Evolutionary conservation across 2,888 invertebrate genomes (phyloP), one percentile per base, ranked within the genome.

Genomic region (Nemotelus pantherinus): DNA sequence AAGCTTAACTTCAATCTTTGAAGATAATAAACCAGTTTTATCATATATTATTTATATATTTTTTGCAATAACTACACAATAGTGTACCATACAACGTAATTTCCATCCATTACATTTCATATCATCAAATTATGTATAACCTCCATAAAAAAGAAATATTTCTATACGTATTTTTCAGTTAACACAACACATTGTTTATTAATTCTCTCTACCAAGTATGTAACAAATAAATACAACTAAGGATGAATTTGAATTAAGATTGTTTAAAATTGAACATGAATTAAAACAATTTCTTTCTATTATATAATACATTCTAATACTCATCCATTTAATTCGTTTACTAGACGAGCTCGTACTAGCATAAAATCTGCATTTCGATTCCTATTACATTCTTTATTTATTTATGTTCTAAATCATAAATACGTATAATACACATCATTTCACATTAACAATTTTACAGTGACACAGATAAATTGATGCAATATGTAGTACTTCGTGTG

Each of bases 221-320:
- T 50, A 70, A 70, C 70, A 70, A 70, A 70, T 70, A 70, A 70
- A 70, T 70, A 70, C 53, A 70, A 55, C 70, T 53, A 39, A 65
- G 65, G 5, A n/a, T n/a, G 10, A 65, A 7, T 63, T 63, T 3
- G 0, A 25, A 41, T 47, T 65, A 44, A 5, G 47, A 25, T 65
- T 65, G 10, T 9, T 47, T 65, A 47, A 9, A 41, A 44, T 65
- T 41, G 47, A 65, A 45, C 44, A 65, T 47, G 65, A 55, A 39
- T 70, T 70, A 53, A 53, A 70, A 70, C 70, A 47, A 70, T 25
- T 25, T 25, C 25, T 25, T 25, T 25, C 25, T 25, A 25, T 25
- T 25, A 25, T 25, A 25, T 25, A 70, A 7, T 50, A 68, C 53
- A 70, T 47, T 70, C 43, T 41, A 63, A 7, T 6, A 41, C 63